These are phyloP conservation scores for Chydorus sphaericus DNA, from an alignment of 2,888 invertebrate species.

Conservation along the genomic window DNA sequence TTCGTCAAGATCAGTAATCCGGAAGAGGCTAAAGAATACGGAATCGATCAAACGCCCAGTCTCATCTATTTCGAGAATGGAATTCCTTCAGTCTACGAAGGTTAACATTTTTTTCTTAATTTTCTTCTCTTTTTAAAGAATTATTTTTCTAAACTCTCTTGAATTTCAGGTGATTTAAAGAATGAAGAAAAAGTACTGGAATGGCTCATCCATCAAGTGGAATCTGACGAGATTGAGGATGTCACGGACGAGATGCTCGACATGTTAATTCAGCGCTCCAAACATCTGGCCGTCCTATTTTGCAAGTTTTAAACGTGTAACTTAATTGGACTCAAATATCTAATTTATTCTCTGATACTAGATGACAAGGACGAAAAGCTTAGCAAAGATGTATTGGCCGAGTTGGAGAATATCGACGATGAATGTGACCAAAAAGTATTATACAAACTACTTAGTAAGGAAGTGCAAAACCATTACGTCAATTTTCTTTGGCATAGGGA, in stretches of 20 bases:
- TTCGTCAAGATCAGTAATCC: constrained; percentile 86
- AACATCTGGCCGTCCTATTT: constrained; percentile 76
- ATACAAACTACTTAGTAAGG: constrained; percentile 44
- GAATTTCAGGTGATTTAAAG: constrained; percentile 52
- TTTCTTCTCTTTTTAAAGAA: background rate
- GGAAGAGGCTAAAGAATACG: constrained; percentile 79
- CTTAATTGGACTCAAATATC: constrained; percentile 13
- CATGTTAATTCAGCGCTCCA: constrained; percentile 71
- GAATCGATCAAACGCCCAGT: constrained; percentile 73
- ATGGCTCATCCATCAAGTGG: constrained; percentile 72
- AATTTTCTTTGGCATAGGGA: constrained; percentile 35
- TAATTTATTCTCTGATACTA: too few species aligned
- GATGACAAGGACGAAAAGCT: constrained; percentile 85
- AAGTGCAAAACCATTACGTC: constrained; percentile 81
- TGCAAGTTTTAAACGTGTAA: constrained; percentile 46
- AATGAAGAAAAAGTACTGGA: constrained; percentile 75
- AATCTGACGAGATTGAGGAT: constrained; percentile 82
- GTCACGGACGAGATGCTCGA: constrained; percentile 89
- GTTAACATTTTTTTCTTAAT: constrained; percentile 20
- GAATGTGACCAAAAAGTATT: constrained; percentile 69
- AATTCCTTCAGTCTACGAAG: constrained; percentile 80
- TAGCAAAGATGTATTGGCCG: constrained; percentile 65
- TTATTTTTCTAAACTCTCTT: background rate
- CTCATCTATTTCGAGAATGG: constrained; percentile 80
- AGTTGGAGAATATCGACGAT: constrained; percentile 83